phyloP scores from a whole-genome alignment of 1,140 invertebrate species.

The Nixonia krombeini region DNA sequence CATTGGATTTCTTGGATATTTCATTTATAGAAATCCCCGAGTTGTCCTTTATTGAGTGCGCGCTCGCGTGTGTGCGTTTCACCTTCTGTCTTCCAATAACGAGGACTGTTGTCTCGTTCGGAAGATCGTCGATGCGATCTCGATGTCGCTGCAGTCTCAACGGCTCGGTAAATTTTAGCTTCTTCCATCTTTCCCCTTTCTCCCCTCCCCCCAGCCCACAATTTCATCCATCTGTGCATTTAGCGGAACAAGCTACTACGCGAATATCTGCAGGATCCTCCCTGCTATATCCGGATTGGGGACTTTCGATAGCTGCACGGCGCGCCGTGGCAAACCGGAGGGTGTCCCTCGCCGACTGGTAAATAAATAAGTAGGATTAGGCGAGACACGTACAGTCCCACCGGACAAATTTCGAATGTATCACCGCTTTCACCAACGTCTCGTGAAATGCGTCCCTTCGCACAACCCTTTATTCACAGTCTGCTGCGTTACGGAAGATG shows the following conservation, averaged over 20 bases:
- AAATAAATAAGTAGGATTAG: slow-evolving; percentile 61
- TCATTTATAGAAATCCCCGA: slow-evolving; percentile 39
- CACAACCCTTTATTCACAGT: slow-evolving; percentile 38
- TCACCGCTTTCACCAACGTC: slow-evolving; percentile 34
- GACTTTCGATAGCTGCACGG: slow-evolving; percentile 30
- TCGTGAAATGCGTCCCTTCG: slow-evolving; percentile 25
- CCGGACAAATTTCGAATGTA: slow-evolving; percentile 39
- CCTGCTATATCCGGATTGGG: slow-evolving; percentile 29
- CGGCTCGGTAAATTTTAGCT: no score
- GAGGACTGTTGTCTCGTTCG: slow-evolving; percentile 12
- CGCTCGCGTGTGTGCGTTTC: no score
- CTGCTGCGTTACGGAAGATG: slow-evolving; percentile 21
- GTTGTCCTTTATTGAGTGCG: slow-evolving; percentile 3
- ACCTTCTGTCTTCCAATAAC: slow-evolving; percentile 1
- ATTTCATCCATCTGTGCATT: background rate
- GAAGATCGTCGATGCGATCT: slow-evolving; percentile 11
- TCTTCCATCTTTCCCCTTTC: slow-evolving; percentile 9
- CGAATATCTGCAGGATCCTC: slow-evolving; percentile 33
- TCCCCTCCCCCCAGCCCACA: background rate
- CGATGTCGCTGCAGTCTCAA: slow-evolving; percentile 26
- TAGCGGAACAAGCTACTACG: background rate
- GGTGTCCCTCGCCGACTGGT: slow-evolving; percentile 35
- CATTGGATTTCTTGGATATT: slow-evolving; percentile 54
- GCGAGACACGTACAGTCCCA: slow-evolving; percentile 40
- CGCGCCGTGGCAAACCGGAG: slow-evolving; percentile 28